These are phyloP conservation scores for Acanthochromis polyacanthus DNA, from an alignment of 2,113 vertebrate species.

Conservation along the genomic window DNA sequence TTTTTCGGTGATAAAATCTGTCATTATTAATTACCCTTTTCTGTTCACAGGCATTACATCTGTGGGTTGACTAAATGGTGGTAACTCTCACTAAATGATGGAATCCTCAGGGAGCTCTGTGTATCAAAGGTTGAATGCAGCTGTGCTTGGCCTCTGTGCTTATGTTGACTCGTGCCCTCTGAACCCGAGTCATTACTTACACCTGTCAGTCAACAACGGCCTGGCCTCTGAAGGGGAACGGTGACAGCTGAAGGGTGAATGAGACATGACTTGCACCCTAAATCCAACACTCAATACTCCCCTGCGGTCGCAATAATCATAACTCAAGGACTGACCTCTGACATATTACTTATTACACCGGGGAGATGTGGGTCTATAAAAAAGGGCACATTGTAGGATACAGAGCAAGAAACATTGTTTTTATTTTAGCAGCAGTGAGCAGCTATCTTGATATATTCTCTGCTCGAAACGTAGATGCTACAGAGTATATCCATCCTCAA, in stretches of 20 bases:
- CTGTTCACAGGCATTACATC: conserved; percentile 21
- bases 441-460: conserved; percentile 5
- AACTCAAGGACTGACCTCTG: conserved; percentile 76
- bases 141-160: conserved; percentile 71
- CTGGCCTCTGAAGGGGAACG: conserved; percentile 59
- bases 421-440: conserved; percentile 1
- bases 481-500: background rate
- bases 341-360: conserved; percentile 60
- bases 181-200: conserved; percentile 77
- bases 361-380: conserved; percentile 48
- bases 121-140: conserved; percentile 67
- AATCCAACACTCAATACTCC: conserved; percentile 59
- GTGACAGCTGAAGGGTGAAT: conserved; percentile 81
- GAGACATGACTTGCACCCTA: conserved; percentile 69
- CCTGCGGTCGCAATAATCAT: conserved; percentile 75
- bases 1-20: background rate
- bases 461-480: background rate
- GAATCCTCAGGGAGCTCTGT: conserved; percentile 42
- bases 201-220: conserved; percentile 79
- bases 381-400: conserved; percentile 28
- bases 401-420: conserved; percentile 23
- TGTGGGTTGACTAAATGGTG: conserved; percentile 4
- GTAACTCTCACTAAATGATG: conserved; percentile 34
- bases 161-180: conserved; percentile 72
- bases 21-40: conserved; percentile 33